Base-by-base conservation (phyloP, 1,140 invertebrate species). In the Drosophila pseudoobscura region DNA sequence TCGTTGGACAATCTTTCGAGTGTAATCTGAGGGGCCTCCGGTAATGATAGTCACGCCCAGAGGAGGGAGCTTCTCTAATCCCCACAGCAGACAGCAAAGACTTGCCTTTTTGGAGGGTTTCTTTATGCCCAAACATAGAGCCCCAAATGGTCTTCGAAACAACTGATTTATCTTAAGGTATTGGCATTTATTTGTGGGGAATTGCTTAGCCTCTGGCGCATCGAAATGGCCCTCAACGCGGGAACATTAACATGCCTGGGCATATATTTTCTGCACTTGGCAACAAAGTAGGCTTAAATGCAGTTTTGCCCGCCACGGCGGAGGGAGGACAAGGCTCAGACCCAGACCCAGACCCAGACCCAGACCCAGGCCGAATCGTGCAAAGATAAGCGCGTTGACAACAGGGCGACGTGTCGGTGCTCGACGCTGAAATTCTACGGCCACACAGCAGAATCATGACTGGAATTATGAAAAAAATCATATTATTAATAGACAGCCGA, bases 401-500 rank as follows among this genome's bases (percentile, higher is more conserved):
- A 77, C 62, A 60, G 51, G 49, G 52, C 53, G 55, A 77, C 66
- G 73, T 85, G 80, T 84, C 58, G 55, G 15, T 68, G 39, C 72
- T 62, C 53, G 39, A 52, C 26, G 59, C 72, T 49, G 53, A 79
- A 73, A 77, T 82, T 82, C 76, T 84, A 62, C 24, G 24, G 29
- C 29, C 2, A 2, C 20, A 31, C 66, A 22, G 8, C 45, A 57
- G 52, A 69, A 70, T 57, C 82, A 66, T 87, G 82, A 87, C 82
- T 87, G 59, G 82, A 82, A 87, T 87, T 82, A 82, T 87, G 74
- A 82, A 68, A 72, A 59, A 72, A 59, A 54, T 60, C n/a, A 50
- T 82, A 69, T 88, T 87, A 87, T 82, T 69, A 82, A 88, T 88
- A 82, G 82, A 75, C 51, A 43, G 47, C 3, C 78, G 82, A 75